Conservation (phyloP, 2,888 invertebrate species). For the Ophion slaviceki region DNA sequence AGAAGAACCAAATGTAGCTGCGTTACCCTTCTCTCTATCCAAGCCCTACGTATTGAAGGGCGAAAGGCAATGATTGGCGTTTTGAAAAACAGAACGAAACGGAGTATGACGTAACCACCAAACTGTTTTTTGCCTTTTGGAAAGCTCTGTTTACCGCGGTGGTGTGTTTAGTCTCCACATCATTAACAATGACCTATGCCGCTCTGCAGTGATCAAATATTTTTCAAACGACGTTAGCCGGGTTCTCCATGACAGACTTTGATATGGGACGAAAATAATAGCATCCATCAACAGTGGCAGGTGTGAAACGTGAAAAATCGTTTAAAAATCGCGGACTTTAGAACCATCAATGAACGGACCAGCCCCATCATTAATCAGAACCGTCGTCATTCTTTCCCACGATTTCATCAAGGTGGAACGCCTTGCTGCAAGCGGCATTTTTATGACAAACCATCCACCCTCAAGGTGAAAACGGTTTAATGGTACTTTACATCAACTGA, state of each 20-base stretch:
- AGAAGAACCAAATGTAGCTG: not conserved
- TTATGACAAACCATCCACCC: not conserved
- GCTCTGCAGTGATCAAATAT: not conserved
- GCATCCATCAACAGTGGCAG: not conserved
- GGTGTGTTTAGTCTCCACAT: not conserved
- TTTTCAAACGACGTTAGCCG: not conserved
- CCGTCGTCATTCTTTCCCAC: not conserved
- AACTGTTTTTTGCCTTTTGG: no score
- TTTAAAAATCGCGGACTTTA: not conserved
- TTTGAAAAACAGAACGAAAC: not conserved
- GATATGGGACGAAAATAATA: not conserved
- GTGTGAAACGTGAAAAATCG: slow-evolving; percentile 8
- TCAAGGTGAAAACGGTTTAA: not conserved
- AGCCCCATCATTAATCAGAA: not conserved
- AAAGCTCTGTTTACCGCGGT: no score
- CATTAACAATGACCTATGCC: not conserved
- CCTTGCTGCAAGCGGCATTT: not conserved
- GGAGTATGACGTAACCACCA: not conserved
- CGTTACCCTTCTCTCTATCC: not conserved
- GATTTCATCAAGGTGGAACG: not conserved
- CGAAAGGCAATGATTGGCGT: not conserved
- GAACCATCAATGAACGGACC: not conserved
- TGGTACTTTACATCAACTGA: not conserved
- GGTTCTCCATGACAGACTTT: not conserved
- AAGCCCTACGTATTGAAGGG: not conserved